Conservation (phyloP, 2,113 vertebrate species). For the Glareola pratincola region DNA sequence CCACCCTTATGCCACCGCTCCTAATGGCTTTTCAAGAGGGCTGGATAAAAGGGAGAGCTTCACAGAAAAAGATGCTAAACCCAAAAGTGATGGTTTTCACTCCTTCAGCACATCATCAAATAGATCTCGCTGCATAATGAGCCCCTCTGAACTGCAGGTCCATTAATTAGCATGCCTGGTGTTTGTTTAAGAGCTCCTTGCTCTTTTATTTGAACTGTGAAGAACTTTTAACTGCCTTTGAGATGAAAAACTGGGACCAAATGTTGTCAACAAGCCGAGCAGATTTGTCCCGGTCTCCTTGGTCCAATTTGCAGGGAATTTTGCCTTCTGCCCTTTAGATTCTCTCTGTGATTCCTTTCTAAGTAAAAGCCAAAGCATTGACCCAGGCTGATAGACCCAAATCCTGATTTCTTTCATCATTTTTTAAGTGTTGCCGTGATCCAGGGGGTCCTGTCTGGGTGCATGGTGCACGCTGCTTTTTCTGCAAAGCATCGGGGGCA, state of each 20-base stretch:
- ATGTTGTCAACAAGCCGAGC: background rate
- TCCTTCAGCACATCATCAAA: constrained; percentile 18
- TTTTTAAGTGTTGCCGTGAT: background rate
- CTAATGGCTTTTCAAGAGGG: background rate
- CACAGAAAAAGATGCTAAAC: background rate
- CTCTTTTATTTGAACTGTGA: constrained; percentile 32
- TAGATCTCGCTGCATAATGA: constrained; percentile 35
- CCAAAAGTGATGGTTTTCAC: constrained; percentile 25
- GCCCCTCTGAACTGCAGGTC: background rate
- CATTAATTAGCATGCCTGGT: constrained; percentile 1
- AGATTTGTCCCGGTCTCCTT: background rate
- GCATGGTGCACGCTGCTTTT: background rate
- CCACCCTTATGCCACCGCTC: background rate
- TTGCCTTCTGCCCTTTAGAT: background rate
- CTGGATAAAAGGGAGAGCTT: constrained; percentile 15
- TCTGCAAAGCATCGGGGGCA: background rate
- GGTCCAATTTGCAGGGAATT: background rate
- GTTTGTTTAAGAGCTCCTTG: constrained; percentile 44
- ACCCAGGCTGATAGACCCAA: background rate
- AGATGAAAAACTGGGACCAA: constrained; percentile 33
- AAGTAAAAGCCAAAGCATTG: background rate
- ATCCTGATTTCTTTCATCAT: background rate
- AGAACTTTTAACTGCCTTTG: constrained; percentile 18
- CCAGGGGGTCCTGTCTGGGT: background rate
- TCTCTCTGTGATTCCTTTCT: background rate